A percentile compares a stretch with the other conserved stretches of the same genome.
Evolutionary conservation across 1,140 invertebrate species (phyloP).

Genomic region (Bombus cullumanus): DNA sequence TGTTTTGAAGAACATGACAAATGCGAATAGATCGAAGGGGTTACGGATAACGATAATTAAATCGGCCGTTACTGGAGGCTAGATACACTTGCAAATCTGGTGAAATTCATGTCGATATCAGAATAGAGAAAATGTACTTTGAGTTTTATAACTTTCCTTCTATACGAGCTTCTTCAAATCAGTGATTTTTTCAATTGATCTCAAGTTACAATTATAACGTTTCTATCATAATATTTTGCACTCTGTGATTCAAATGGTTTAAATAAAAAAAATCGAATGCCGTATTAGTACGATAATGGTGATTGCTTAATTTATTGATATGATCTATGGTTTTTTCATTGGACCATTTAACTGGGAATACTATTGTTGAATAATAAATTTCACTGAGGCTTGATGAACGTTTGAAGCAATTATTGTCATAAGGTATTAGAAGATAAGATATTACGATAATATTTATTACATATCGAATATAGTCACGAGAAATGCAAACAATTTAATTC

Average conservation of each 20-base stretch:
- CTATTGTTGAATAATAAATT: too few relatives aligned
- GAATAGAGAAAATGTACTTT: background rate
- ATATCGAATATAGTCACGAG: background rate
- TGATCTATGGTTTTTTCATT: too few relatives aligned
- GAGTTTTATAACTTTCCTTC: background rate
- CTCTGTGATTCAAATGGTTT: too few relatives aligned
- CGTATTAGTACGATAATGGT: too few relatives aligned
- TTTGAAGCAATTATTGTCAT: background rate
- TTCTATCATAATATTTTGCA: too few relatives aligned
- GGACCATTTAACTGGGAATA: too few relatives aligned
- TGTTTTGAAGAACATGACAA: conserved; percentile 42
- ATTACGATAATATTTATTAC: background rate
- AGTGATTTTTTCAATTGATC: background rate
- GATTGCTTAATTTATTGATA: too few relatives aligned
- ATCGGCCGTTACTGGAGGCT: background rate
- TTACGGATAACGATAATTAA: conserved; percentile 57
- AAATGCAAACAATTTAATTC: background rate
- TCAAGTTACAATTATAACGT: background rate
- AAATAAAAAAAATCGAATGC: too few relatives aligned
- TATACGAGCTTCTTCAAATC: background rate
- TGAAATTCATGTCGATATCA: background rate
- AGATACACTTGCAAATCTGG: background rate
- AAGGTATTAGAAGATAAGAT: background rate
- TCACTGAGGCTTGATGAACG: too few relatives aligned
- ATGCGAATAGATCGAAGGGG: conserved; percentile 30